These are phyloP conservation scores for Pristionchus exspectatus DNA, from an alignment of 2,888 invertebrate species.

Conservation along the genomic window DNA sequence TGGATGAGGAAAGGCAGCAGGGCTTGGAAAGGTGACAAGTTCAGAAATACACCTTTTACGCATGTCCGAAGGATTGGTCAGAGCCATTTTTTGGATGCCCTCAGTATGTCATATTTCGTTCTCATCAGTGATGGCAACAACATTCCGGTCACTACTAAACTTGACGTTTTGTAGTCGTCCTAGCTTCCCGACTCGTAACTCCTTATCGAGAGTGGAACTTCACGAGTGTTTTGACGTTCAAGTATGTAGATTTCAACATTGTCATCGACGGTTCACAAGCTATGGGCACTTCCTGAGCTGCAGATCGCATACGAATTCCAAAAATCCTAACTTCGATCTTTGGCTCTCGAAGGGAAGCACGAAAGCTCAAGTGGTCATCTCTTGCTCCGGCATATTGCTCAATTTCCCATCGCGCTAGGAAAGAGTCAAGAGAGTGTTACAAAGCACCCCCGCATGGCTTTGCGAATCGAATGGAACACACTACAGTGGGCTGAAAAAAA, in stretches of 20 bases:
- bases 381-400: not conserved
- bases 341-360: not conserved
- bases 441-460: not conserved
- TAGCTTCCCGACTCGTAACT: too few species aligned
- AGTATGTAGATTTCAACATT: not conserved
- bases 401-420: not conserved
- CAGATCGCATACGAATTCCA: not conserved
- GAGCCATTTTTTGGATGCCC: too few species aligned
- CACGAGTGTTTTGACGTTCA: not conserved
- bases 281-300: too few species aligned
- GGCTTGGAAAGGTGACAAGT: not conserved
- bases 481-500: not conserved
- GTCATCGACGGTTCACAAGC: too few species aligned
- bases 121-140: too few species aligned
- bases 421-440: slow-evolving; percentile 42
- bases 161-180: too few species aligned
- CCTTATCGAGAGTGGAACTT: too few species aligned
- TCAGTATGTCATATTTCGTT: too few species aligned
- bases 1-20: not conserved
- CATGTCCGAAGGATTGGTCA: too few species aligned
- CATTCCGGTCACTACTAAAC: too few species aligned
- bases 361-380: slow-evolving; percentile 19
- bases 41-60: too few species aligned
- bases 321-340: not conserved
- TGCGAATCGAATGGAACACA: slow-evolving; percentile 1